Base-by-base conservation (phyloP, 2,797 vertebrate species). In the Natrix natrix region DNA sequence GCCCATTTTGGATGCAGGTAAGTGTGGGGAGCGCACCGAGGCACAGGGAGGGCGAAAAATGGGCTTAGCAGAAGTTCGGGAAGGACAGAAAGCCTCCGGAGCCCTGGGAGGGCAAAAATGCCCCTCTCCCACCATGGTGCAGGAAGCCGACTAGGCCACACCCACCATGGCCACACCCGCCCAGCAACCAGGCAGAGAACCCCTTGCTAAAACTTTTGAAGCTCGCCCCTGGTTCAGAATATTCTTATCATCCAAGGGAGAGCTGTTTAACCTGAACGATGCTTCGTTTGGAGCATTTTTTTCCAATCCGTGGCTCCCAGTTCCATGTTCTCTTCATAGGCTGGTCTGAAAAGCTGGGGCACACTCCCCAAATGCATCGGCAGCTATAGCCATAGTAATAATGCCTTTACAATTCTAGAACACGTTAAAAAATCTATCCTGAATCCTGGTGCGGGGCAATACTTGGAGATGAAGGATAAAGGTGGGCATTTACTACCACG, bases 351-450 rank as follows among this genome's bases (percentile, higher is more conserved):
- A 14, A 10, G 37, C 61, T 37, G 8, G 0, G 13, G 32, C 4
- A 14, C 20, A 3, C 52, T 52, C 87, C 54, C 55, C 63, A 16
- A 74, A 90, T 87, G 60, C 55, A 37, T 12, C 28, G 43, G 22
- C 11, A 4, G 56, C 57, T 69, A 1, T 12, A 56, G 83, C 22
- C 22, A 17, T 52, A 83, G 57, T 37, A 55, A 83, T 61, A 90
- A 91, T 66, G 78, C 20, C 60, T 87, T 87, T 86, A 90, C n/a
- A 10, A 37, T 93, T 63, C 94, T 90, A 63, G 89, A 94, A 92
- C 54, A 0, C 66, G 14, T 8, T 56, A 92, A 92, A 43, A 93
- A 93, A 91, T 92, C 93, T 52, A 94, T 57, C 0, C 0, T 56
- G 66, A 48, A 55, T 32, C 20, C 20, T 74, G 37, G 20, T 1